A percentile compares a stretch with the other conserved stretches of the same genome.
Conservation (phyloP, 2,888 invertebrate species). For the Dryomyza anilis region DNA sequence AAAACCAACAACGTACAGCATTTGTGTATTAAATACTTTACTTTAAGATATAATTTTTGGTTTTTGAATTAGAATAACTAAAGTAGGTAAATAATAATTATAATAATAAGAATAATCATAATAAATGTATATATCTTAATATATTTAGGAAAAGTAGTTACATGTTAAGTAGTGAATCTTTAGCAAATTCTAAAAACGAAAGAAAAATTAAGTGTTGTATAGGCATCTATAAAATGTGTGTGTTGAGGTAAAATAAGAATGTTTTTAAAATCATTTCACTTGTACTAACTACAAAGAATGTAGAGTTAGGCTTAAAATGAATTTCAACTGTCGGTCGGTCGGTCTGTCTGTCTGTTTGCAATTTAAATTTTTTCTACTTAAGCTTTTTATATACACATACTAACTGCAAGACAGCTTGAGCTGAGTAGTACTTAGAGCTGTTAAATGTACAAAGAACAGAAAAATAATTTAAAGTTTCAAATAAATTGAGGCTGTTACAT, state of each 20-base stretch:
- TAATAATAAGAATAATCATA: neutral
- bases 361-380: neutral
- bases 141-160: neutral
- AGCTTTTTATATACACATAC: neutral
- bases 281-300: neutral
- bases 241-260: neutral
- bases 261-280: neutral
- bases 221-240: no score
- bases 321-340: no score
- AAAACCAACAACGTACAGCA: neutral
- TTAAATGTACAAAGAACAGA: neutral
- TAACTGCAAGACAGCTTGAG: neutral
- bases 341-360: no score
- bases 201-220: conserved; percentile 3
- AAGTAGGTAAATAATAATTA: neutral
- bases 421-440: no score
- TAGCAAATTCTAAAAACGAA: neutral
- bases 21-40: conserved; percentile 14
- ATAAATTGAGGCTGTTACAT: no score
- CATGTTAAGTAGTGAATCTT: neutral
- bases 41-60: conserved; percentile 12
- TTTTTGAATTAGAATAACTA: no score
- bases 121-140: neutral
- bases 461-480: neutral
- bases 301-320: neutral